Percentiles rank a stretch among this genome's conserved stretches.
Conservation (phyloP, 2,113 vertebrate genomes). For the Sebastes schlegelii region DNA sequence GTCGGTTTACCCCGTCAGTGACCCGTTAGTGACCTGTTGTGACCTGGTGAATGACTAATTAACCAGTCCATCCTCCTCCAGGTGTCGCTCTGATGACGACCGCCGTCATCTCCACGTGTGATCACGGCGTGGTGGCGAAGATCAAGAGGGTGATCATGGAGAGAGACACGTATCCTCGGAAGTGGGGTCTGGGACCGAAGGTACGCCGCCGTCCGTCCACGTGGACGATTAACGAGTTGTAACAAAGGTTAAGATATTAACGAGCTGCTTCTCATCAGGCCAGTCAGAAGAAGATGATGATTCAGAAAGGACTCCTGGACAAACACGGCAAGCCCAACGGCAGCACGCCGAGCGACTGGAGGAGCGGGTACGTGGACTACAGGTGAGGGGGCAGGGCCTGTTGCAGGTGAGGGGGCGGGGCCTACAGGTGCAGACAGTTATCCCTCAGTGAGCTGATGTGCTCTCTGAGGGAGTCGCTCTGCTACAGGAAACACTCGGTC, state of each 20-base stretch:
- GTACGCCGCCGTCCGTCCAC: conserved; percentile 47
- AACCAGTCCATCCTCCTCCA: conserved; percentile 50
- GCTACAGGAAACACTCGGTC: conserved; percentile 62
- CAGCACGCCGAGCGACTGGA: conserved; percentile 90
- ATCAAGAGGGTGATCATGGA: conserved; percentile 99
- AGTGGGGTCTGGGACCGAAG: conserved; percentile 98
- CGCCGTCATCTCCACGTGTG: conserved; percentile 96
- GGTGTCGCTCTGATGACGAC: conserved; percentile 97
- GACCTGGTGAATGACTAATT: background rate
- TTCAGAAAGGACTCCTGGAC: conserved; percentile 94
- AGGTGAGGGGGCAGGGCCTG: background rate
- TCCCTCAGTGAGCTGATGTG: conserved; percentile 61
- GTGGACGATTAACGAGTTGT: too few relatives aligned
- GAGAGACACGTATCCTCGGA: conserved; percentile 95
- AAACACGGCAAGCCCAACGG: conserved; percentile 94
- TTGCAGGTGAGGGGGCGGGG: background rate
- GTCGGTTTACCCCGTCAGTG: too few relatives aligned
- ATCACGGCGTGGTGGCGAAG: conserved; percentile 95
- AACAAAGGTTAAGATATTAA: background rate
- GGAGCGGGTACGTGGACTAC: conserved; percentile 89
- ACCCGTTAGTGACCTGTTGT: too few relatives aligned
- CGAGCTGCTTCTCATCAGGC: conserved; percentile 81
- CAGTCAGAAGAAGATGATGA: conserved; percentile 96
- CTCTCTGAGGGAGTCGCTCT: conserved; percentile 75
- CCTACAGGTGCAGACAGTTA: conserved; percentile 70